Evolutionary conservation across 1,140 invertebrate species (phyloP).

Genomic region (Anagrus nilaparvatae): DNA sequence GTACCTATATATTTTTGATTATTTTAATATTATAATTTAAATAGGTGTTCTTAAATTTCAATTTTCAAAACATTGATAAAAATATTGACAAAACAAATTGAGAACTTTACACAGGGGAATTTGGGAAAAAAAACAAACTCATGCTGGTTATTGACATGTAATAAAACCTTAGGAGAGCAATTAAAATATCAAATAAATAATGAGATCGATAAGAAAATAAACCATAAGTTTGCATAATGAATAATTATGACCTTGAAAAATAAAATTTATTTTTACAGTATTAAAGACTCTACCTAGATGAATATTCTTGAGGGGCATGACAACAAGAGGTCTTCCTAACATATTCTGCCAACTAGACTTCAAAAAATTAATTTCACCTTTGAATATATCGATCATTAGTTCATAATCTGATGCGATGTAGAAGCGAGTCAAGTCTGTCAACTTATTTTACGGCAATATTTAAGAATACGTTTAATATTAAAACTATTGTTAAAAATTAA

Average conservation of each 20-base stretch:
- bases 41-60: no score
- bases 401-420: conserved; percentile 96
- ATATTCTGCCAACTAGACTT: conserved; percentile 94
- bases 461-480: conserved; percentile 22
- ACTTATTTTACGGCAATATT: conserved; percentile 52
- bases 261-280: no score
- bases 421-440: conserved; percentile 90
- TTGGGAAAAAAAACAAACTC: no score
- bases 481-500: conserved; percentile 12
- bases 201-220: no score
- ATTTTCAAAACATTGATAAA: no score
- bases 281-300: conserved; percentile 74
- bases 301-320: conserved; percentile 76
- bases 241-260: no score
- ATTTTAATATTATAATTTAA: no score
- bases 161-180: no score
- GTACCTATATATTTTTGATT: background rate
- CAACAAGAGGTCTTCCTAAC: conserved; percentile 80
- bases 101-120: no score
- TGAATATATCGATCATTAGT: conserved; percentile 93
- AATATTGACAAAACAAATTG: no score
- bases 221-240: no score
- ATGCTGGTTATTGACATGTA: conserved; percentile 14
- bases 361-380: conserved; percentile 92
- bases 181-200: no score